Evolutionary conservation across 2,888 invertebrate species (phyloP).

Genomic region (Acanthosepion esculentum): DNA sequence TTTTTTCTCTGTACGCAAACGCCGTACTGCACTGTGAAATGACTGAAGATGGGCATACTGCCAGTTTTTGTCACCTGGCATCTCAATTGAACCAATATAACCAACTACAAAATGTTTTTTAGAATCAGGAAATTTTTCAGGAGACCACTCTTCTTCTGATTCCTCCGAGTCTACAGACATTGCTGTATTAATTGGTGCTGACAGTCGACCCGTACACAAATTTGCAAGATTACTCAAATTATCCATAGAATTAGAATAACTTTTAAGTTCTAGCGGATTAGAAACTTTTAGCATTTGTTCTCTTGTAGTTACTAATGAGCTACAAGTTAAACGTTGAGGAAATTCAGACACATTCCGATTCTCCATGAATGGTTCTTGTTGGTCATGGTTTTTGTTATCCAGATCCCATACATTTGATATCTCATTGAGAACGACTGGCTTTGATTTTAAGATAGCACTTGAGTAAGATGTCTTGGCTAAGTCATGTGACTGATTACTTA

Average conservation of each 20-base stretch:
- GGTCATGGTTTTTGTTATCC: not conserved
- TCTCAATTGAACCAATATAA: conserved; percentile 95
- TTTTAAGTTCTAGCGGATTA: not conserved
- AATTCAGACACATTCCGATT: not conserved
- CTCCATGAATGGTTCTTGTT: not conserved
- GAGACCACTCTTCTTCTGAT: conserved; percentile 40
- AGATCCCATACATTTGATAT: not conserved
- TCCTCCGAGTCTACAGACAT: conserved; percentile 49
- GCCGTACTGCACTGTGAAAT: conserved; percentile 89
- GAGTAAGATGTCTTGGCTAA: not conserved
- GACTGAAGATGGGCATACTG: conserved; percentile 79
- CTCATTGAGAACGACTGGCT: not conserved
- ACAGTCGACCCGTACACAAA: conserved; percentile 55
- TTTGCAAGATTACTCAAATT: conserved; percentile 57
- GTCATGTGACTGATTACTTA: not conserved
- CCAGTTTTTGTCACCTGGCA: conserved; percentile 80
- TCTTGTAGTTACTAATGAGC: not conserved
- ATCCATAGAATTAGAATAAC: conserved; percentile 50
- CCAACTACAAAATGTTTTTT: conserved; percentile 79
- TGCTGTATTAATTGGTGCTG: conserved; percentile 55
- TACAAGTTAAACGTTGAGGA: not conserved
- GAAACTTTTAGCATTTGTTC: not conserved
- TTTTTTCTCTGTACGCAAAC: conserved; percentile 90
- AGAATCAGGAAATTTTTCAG: conserved; percentile 13
- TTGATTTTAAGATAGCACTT: not conserved